Conservation (phyloP, 1,140 invertebrate genomes). For the Lysiphlebus fabarum region DNA sequence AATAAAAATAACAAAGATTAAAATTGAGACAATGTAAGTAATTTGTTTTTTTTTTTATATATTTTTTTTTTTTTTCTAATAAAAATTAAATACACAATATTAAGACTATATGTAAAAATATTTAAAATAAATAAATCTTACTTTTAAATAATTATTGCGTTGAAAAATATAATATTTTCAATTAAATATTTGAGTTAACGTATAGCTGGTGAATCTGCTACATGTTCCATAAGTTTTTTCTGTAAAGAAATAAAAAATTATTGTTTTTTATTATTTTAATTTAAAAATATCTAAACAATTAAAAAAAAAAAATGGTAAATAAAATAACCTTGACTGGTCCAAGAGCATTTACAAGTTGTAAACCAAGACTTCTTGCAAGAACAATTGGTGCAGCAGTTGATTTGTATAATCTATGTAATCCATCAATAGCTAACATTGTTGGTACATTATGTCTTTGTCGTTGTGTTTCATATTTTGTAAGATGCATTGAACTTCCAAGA, state of each 20-base stretch:
- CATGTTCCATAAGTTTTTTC: conserved; percentile 36
- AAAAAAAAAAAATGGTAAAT: neutral
- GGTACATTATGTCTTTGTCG: conserved; percentile 85
- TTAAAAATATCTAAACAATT: conserved; percentile 5
- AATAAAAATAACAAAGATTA: no score
- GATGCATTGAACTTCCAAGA: conserved; percentile 62
- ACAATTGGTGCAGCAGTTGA: conserved; percentile 76
- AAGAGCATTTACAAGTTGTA: conserved; percentile 79
- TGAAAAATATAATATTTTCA: neutral
- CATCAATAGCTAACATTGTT: conserved; percentile 83
- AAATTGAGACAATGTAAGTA: no score
- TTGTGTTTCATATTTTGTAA: conserved; percentile 80
- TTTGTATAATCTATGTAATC: conserved; percentile 81
- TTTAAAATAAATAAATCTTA: conserved; percentile 1
- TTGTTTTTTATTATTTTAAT: neutral
- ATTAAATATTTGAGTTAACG: no score
- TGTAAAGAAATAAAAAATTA: no score
- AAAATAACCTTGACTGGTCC: conserved; percentile 71
- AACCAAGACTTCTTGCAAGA: conserved; percentile 76
- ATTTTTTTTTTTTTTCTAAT: no score
- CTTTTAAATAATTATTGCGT: neutral
- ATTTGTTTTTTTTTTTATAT: neutral
- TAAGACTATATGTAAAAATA: conserved; percentile 9
- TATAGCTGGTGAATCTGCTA: conserved; percentile 26
- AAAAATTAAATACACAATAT: neutral